Evolutionary conservation across 1,140 invertebrate genomes (phyloP).

Genomic region (Aphelenchoides fujianensis): DNA sequence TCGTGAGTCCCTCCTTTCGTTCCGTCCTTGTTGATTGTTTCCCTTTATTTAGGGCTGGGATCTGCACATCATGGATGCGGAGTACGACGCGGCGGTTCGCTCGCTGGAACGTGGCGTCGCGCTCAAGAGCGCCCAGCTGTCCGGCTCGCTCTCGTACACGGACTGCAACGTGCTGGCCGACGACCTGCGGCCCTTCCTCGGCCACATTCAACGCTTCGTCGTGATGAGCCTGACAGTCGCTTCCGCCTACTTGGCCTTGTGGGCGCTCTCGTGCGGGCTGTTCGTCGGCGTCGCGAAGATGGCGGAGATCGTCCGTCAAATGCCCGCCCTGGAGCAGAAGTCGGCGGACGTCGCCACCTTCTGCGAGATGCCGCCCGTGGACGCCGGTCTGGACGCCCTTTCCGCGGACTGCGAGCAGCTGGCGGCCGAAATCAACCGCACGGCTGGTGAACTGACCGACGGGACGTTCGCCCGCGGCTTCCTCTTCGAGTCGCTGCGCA

Average conservation of each 20-base stretch:
- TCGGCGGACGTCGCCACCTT: background rate
- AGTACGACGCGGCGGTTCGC: slow-evolving; percentile 23
- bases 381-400: background rate
- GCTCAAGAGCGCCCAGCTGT: background rate
- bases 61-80: slow-evolving; percentile 18
- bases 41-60: slow-evolving; percentile 29
- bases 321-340: background rate
- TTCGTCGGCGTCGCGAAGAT: slow-evolving; percentile 3
- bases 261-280: background rate
- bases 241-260: slow-evolving; percentile 1
- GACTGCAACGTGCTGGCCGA: slow-evolving; percentile 16
- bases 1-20: slow-evolving; percentile 28
- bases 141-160: slow-evolving; percentile 28
- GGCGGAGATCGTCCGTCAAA: background rate
- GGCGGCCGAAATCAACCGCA: background rate
- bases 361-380: background rate
- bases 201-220: slow-evolving; percentile 18
- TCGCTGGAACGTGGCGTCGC: slow-evolving; percentile 29
- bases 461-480: background rate
- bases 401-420: background rate
- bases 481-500: background rate
- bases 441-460: background rate
- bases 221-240: background rate
- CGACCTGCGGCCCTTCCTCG: slow-evolving; percentile 21
- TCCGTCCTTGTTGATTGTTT: slow-evolving; percentile 22